phyloP scores from a whole-genome alignment of 2,113 vertebrate genomes.

The Plotosus lineatus region DNA sequence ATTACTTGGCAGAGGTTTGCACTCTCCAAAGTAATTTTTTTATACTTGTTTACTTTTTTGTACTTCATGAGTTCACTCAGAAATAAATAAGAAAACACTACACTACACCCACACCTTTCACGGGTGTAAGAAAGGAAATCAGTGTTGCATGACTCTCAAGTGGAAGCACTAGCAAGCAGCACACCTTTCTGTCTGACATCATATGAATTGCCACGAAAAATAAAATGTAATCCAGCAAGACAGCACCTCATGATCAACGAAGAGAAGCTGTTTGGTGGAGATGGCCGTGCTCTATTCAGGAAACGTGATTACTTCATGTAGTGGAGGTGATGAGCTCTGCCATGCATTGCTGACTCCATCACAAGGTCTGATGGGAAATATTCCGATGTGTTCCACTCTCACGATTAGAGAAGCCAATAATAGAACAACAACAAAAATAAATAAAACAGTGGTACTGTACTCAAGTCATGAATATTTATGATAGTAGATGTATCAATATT shows the following conservation, averaged over 20 bases:
- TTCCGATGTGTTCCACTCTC: background rate
- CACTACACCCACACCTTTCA: background rate
- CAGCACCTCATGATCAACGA: background rate
- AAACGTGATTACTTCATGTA: slow-evolving; percentile 36
- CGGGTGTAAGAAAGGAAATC: background rate
- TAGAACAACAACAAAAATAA: background rate
- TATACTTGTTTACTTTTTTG: no score
- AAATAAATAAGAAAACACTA: background rate
- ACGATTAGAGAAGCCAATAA: background rate
- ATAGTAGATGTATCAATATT: background rate
- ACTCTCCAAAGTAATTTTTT: no score
- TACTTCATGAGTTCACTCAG: background rate
- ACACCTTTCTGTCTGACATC: background rate
- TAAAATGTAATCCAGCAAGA: background rate
- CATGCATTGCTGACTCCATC: slow-evolving; percentile 13
- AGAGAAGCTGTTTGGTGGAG: slow-evolving; percentile 10
- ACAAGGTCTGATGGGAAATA: slow-evolving; percentile 18
- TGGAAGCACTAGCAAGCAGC: background rate
- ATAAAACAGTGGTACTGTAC: background rate
- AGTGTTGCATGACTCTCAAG: background rate
- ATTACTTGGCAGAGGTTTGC: no score
- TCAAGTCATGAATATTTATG: background rate
- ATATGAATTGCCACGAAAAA: background rate
- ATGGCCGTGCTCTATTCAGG: slow-evolving; percentile 30
- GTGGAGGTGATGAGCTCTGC: slow-evolving; percentile 37